Percentiles rank a stretch among this genome's conserved stretches.
These are phyloP conservation scores for Chrosomus eos DNA, from an alignment of 2,797 vertebrate species.

Conservation along the genomic window DNA sequence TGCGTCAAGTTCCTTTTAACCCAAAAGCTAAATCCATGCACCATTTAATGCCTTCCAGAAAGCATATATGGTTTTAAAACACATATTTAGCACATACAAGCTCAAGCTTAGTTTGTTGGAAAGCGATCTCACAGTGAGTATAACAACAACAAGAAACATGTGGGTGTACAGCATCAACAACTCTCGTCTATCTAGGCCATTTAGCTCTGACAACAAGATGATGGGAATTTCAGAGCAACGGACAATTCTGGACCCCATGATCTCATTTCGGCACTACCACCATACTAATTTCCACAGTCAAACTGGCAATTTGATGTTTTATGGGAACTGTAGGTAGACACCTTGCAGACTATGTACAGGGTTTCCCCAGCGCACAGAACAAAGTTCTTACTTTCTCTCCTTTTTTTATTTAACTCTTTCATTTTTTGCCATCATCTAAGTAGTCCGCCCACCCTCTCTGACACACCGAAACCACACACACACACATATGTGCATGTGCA, in stretches of 20 bases:
- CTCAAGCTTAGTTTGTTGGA: slow-evolving; percentile 23
- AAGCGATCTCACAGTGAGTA: background rate
- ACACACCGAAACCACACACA: slow-evolving; percentile 30
- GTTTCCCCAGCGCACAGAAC: slow-evolving; percentile 56
- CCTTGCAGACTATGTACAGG: slow-evolving; percentile 46
- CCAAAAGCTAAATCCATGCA: background rate
- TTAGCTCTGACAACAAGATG: slow-evolving; percentile 16
- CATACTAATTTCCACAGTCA: slow-evolving; percentile 35
- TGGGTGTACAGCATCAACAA: slow-evolving; percentile 10
- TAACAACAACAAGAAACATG: slow-evolving; percentile 27
- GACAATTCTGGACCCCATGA: slow-evolving; percentile 15
- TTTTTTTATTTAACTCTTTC: slow-evolving; percentile 64
- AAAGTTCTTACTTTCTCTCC: slow-evolving; percentile 56
- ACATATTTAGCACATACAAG: background rate
- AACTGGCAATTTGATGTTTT: slow-evolving; percentile 34
- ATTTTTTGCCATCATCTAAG: slow-evolving; percentile 51
- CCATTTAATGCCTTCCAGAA: background rate
- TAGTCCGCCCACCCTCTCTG: slow-evolving; percentile 37
- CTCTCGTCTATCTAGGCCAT: background rate
- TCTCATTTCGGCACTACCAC: slow-evolving; percentile 19
- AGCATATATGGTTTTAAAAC: slow-evolving; percentile 16
- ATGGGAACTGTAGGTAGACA: slow-evolving; percentile 41
- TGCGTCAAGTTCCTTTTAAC: background rate
- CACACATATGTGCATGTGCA: slow-evolving; percentile 24
- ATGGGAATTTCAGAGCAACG: slow-evolving; percentile 24